Percentiles rank a stretch among this genome's conserved stretches.
Conservation (phyloP, 2,888 invertebrate species). For the Beris morrisii region DNA sequence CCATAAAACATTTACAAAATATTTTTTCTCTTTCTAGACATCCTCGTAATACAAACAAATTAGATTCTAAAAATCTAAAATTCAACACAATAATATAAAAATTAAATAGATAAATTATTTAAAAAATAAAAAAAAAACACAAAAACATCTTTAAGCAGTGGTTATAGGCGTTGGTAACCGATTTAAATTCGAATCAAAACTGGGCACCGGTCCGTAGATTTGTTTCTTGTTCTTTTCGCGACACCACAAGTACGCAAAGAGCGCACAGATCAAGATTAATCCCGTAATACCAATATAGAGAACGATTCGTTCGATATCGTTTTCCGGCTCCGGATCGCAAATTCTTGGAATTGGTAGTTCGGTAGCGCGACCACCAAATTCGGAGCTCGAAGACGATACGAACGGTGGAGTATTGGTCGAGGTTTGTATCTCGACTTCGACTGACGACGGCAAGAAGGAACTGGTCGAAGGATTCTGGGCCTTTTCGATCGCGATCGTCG, state of each 20-base stretch:
- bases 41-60: too few relatives aligned
- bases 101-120: too few relatives aligned
- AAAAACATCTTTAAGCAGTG: too few relatives aligned
- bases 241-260: slow-evolving; percentile 42
- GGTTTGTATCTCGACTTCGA: slow-evolving; percentile 35
- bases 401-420: slow-evolving; percentile 23
- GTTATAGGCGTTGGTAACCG: neutral
- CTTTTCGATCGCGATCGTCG: slow-evolving; percentile 11
- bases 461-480: neutral
- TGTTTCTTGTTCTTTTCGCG: slow-evolving; percentile 50
- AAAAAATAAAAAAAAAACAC: too few relatives aligned
- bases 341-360: too few relatives aligned
- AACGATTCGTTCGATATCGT: neutral
- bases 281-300: slow-evolving; percentile 43
- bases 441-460: slow-evolving; percentile 8
- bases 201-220: slow-evolving; percentile 53
- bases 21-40: too few relatives aligned
- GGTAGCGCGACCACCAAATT: too few relatives aligned
- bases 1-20: too few relatives aligned
- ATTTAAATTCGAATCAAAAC: slow-evolving; percentile 48
- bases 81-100: too few relatives aligned
- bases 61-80: too few relatives aligned
- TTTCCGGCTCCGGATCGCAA: too few relatives aligned
- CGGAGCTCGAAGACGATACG: neutral
- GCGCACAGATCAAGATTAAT: slow-evolving; percentile 40